Base-by-base conservation (phyloP, 2,888 invertebrate genomes). In the Agrotis clavis region DNA sequence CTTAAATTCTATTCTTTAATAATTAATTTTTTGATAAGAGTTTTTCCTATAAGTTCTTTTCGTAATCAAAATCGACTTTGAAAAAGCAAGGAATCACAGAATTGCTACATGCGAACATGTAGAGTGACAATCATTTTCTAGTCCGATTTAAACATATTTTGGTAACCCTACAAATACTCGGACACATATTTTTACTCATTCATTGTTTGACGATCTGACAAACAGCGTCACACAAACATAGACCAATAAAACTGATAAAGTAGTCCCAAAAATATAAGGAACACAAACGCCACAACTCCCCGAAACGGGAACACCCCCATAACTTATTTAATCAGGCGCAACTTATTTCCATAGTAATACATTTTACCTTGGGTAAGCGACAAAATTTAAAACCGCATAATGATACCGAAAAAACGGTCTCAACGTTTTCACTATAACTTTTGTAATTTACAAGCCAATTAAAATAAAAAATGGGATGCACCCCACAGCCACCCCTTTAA, bases 391-490 rank as follows among this genome's bases (percentile, higher is more conserved):
- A 82, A 86, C 85, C 85, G 84, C 86, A 88, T 90, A 89, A 91
- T 88, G 88, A 88, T 81, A 88, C 86, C 86, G 87, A 91, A 91
- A 90, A 91, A 91, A 89, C 85, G 82, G 87, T 87, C 88, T 86
- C 90, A 88, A 88, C 90, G 89, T 92, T 92, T 91, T 91, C 91
- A 93, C 94, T 94, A 94, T 92, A 95, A 94, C 93, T 95, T 94
- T 93, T 90, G 92, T 93, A 94, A 95, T 95, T 95, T 94, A 95
- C 95, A 95, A 93, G 94, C 93, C 95, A 95, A 95, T 95, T 95
- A 95, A 94, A 94, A 93, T 95, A 94, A 95, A 95, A 95, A 95
- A 95, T 94, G 94, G 92, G 92, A 92, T 91, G 92, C 94, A 92
- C 91, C 93, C 92, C 90, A 82, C 86, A 85, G 83, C 92, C 94